Percentiles rank a stretch among this genome's conserved stretches.
Conservation (phyloP, 35 echinoderm and acorn worm species). For the Apostichopus japonicus region DNA sequence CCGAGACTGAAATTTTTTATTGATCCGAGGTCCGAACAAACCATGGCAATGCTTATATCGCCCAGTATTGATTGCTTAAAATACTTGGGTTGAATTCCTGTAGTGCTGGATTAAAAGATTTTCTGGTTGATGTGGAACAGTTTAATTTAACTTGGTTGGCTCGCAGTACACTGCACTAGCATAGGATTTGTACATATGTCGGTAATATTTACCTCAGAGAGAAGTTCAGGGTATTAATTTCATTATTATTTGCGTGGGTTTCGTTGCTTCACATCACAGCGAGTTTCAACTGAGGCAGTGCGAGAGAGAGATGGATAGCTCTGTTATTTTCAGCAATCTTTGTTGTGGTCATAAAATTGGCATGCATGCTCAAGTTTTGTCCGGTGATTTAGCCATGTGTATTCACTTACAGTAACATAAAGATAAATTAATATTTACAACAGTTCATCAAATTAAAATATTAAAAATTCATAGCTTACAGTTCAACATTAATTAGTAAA, state of each 20-base stretch:
- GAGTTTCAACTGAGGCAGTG: neutral
- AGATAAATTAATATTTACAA: no score
- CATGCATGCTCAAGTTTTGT: no score
- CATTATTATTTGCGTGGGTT: no score
- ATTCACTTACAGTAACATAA: no score
- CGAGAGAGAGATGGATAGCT: neutral
- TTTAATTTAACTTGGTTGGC: constrained; percentile 21
- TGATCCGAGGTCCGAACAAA: constrained; percentile 5
- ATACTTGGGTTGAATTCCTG: constrained; percentile 5
- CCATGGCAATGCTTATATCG: constrained; percentile 1
- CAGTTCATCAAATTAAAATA: no score
- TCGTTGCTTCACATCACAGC: neutral
- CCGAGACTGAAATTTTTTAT: constrained; percentile 11
- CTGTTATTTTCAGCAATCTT: no score
- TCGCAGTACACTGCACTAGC: neutral
- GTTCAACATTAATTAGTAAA: no score
- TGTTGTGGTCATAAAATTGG: no score
- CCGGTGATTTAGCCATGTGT: no score
- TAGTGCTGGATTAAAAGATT: neutral
- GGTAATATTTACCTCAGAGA: neutral
- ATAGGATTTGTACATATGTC: no score
- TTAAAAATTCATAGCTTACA: no score
- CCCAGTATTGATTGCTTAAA: constrained; percentile 44
- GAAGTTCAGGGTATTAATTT: no score
- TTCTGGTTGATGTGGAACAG: neutral